Conservation (phyloP, 2,797 vertebrate genomes). For the Cossypha dichroa region DNA sequence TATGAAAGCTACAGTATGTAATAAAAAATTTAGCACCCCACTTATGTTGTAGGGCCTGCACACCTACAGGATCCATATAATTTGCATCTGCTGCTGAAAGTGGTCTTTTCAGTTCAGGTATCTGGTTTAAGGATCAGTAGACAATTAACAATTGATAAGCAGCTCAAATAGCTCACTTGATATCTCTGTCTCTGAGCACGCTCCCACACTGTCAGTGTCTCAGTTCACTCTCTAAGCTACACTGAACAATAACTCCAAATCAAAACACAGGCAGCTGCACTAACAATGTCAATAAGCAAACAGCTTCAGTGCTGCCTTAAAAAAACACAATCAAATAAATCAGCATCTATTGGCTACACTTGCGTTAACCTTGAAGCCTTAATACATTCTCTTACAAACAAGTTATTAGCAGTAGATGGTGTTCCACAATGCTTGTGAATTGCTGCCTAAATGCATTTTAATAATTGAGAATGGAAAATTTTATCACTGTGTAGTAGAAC, state of each 20-base stretch:
- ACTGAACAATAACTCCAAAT: slow-evolving; percentile 58
- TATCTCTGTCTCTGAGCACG: slow-evolving; percentile 64
- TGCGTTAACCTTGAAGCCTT: neutral
- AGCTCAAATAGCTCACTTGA: slow-evolving; percentile 88
- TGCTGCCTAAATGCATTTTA: slow-evolving; percentile 34
- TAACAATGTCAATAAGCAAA: neutral
- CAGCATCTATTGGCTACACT: neutral
- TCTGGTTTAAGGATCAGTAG: slow-evolving; percentile 88
- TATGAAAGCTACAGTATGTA: slow-evolving; percentile 14
- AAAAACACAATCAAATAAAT: neutral
- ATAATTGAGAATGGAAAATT: slow-evolving; percentile 46
- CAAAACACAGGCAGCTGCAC: slow-evolving; percentile 52
- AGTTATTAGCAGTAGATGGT: neutral
- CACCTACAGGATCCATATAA: slow-evolving; percentile 72
- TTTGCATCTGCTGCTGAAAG: slow-evolving; percentile 69
- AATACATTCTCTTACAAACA: neutral
- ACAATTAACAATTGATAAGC: slow-evolving; percentile 92
- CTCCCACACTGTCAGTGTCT: slow-evolving; percentile 50
- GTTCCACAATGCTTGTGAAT: neutral
- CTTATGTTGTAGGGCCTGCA: slow-evolving; percentile 21
- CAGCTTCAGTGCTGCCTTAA: neutral
- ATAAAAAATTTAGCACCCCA: slow-evolving; percentile 72
- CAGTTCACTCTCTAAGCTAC: slow-evolving; percentile 41
- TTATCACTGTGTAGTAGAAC: neutral
- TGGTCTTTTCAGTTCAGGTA: slow-evolving; percentile 76